Evolutionary conservation across 2,888 invertebrate genomes (phyloP), one percentile per base, ranked within the genome.

Genomic region (Ecliptopera silaceata): DNA sequence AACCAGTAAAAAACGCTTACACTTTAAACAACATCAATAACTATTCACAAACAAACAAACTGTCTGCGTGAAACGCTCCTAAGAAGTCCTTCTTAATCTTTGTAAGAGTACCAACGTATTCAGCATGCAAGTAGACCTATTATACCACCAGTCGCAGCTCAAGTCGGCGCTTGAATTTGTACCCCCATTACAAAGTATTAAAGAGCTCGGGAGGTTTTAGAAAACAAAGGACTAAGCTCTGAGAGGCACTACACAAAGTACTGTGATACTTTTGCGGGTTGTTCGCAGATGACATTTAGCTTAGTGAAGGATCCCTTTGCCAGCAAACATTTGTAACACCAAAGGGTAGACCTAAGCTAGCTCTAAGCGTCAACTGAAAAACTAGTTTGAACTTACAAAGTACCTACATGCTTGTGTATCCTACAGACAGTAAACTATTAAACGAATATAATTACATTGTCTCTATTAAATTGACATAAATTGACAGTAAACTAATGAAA

Each of bases 141-240:
- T 48, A 55, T 15, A 18, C 15, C 46, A 29, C 13, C 36, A 51
- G 43, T 48, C 43, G n/a, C 46, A 11, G 47, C 51, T 51, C 50
- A 47, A 56, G 51, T 56, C 51, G 41, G 34, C 43, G 43, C 45
- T 53, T 58, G 79, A 81, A 82, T 81, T 79, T 80, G 82, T 81
- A 71, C 77, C 79, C 72, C 80, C 79, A 83, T 82, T 80, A 83
- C 82, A 85, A 84, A 84, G 78, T 82, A 84, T 84, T 84, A 86
- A 82, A 84, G 78, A 79, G 82, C 82, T 79, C 74, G 66, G 70
- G 71, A 73, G 79, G 76, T 80, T 83, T 81, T 79, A 77, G 71
- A 81, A 82, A 85, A 86, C 86, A 87, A 87, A 87, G 84, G 83
- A 84, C 76, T 85, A 79, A 84, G 82, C 82, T 81, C 68, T 79